Evolutionary conservation across 2,888 invertebrate species (phyloP).

Genomic region (Iphiclides podalirius): DNA sequence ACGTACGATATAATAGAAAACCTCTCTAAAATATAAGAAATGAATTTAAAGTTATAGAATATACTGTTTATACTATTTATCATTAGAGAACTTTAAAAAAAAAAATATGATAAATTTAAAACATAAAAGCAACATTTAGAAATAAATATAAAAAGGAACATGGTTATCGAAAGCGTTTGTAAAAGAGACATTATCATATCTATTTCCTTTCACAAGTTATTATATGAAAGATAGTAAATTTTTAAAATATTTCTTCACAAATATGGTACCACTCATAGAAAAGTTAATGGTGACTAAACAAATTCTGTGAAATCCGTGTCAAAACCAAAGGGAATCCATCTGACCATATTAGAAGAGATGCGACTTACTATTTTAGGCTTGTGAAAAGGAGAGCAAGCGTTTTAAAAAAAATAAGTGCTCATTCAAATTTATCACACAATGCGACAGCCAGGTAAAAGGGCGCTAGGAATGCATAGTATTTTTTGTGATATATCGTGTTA

Average conservation of each 20-base stretch:
- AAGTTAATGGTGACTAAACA: not conserved
- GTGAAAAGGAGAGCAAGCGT: not conserved
- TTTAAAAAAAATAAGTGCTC: not conserved
- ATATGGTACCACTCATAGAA: not conserved
- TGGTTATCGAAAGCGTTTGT: not conserved
- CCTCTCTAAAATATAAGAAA: too few species aligned
- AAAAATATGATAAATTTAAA: too few species aligned
- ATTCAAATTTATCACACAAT: not conserved
- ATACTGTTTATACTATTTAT: too few species aligned
- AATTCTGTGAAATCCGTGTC: not conserved
- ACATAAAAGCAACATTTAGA: too few species aligned
- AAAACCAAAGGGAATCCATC: not conserved
- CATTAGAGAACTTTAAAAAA: too few species aligned
- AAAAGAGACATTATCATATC: not conserved
- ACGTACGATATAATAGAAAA: too few species aligned
- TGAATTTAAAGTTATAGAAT: too few species aligned
- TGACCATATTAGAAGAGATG: not conserved
- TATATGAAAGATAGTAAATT: not conserved
- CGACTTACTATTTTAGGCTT: not conserved
- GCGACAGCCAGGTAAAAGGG: slow-evolving; percentile 1
- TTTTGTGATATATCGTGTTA: not conserved
- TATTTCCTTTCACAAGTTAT: not conserved
- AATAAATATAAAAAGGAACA: not conserved
- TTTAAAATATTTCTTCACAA: not conserved
- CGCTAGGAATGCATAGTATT: not conserved